phyloP scores from a whole-genome alignment of 2,797 vertebrate genomes.

The Chanos chanos region DNA sequence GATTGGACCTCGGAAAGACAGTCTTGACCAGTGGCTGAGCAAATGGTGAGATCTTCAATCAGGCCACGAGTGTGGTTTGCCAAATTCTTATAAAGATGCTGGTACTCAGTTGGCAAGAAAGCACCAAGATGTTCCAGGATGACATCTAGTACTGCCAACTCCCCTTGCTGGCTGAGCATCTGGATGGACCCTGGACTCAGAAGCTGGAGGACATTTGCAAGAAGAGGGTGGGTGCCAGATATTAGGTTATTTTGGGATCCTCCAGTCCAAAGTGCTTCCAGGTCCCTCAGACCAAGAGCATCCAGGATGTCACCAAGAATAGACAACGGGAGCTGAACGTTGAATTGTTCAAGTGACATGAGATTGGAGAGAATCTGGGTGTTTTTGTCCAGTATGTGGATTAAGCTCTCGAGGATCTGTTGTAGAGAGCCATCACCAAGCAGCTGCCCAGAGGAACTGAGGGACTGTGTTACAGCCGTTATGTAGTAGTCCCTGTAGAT shows the following conservation, averaged over 20 bases:
- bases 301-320: slow-evolving; percentile 49
- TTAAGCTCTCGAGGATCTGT: slow-evolving; percentile 49
- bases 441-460: slow-evolving; percentile 32
- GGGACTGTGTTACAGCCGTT: slow-evolving; percentile 10
- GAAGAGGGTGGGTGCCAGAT: slow-evolving; percentile 46
- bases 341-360: slow-evolving; percentile 31
- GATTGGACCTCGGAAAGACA: slow-evolving; percentile 56
- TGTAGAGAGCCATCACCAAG: slow-evolving; percentile 44
- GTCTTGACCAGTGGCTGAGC: slow-evolving; percentile 47
- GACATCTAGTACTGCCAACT: slow-evolving; percentile 46
- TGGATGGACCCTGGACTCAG: slow-evolving; percentile 50
- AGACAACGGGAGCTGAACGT: slow-evolving; percentile 40
- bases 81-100: slow-evolving; percentile 41
- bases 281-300: slow-evolving; percentile 53
- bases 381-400: slow-evolving; percentile 50
- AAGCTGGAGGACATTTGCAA: slow-evolving; percentile 53
- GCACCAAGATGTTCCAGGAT: slow-evolving; percentile 49
- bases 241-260: slow-evolving; percentile 53
- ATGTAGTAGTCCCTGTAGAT: slow-evolving; percentile 45
- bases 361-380: slow-evolving; percentile 44
- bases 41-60: slow-evolving; percentile 46
- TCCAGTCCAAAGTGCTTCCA: slow-evolving; percentile 49
- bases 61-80: slow-evolving; percentile 54
- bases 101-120: slow-evolving; percentile 51
- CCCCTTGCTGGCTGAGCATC: slow-evolving; percentile 49